Evolutionary conservation across 2,888 invertebrate genomes (phyloP), one percentile per base, ranked within the genome.

Genomic region (Helleia helle): DNA sequence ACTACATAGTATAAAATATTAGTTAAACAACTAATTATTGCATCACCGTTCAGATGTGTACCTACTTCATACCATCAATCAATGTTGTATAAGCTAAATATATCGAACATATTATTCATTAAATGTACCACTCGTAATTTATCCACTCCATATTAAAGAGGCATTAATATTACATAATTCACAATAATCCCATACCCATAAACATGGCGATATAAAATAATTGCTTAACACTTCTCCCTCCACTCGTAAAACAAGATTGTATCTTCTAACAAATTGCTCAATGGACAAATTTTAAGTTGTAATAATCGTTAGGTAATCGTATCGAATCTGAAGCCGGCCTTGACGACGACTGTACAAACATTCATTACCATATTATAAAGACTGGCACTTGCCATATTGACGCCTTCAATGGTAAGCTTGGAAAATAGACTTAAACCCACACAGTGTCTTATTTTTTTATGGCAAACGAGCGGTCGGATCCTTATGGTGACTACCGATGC

Each of bases 301-400:
- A 27, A 8, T 22, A 36, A 17, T 28, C 26, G 13, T 11, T 17
- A 26, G 11, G 5, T 25, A 18, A 9, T 15, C 3, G 11, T 24
- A 28, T 37, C 14, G 24, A 15, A 12, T 18, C 15, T 3, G 9
- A 28, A 67, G 66, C 74, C 73, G 38, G 24, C 24, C 65, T 54
- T 46, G 53, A 58, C 58, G 65, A 59, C 68, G 68, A 59, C 65
- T 69, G 65, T 65, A 56, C 56, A 74, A 71, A 72, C 59, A 72
- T 44, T 51, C 60, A 73, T 73, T 71, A 67, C 65, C 43, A 43
- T 43, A 41, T 40, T 37, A 14, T 24, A 39, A n/a, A 24, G 11
- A 30, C 26, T 18, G n/a, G n/a, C 22, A 22, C 22, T 28, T 24
- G 36, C 28, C 22, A 24, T 30, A 30, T 30, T 39, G 22, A 30